Evolutionary conservation across 2,888 invertebrate species (phyloP).

Genomic region (Agrochola lota): DNA sequence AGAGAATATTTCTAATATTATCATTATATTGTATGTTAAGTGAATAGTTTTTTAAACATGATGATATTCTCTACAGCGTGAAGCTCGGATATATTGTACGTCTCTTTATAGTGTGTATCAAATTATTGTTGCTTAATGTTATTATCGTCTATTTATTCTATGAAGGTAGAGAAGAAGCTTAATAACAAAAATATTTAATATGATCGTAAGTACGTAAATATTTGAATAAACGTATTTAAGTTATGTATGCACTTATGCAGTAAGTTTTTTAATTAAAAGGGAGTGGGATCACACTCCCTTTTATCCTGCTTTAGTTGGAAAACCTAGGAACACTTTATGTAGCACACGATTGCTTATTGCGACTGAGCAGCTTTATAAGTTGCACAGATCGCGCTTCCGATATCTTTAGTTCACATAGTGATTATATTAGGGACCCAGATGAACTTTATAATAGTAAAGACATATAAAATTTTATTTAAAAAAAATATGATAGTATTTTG

Average conservation of each 20-base stretch:
- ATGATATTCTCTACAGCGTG: conserved; percentile 46
- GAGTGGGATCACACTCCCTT: no score
- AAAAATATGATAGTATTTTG: neutral
- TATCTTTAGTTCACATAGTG: conserved; percentile 34
- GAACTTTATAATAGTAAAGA: no score
- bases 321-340: conserved; percentile 1
- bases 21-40: conserved; percentile 16
- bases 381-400: conserved; percentile 16
- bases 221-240: conserved; percentile 16
- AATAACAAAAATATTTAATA: conserved; percentile 19
- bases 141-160: conserved; percentile 49
- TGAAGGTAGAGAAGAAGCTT: conserved; percentile 8
- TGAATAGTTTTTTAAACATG: conserved; percentile 9
- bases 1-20: conserved; percentile 30
- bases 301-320: neutral
- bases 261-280: conserved; percentile 7
- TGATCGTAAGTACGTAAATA: conserved; percentile 35
- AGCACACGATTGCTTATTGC: conserved; percentile 5
- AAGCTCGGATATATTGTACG: conserved; percentile 44
- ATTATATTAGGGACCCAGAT: neutral
- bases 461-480: neutral
- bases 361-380: conserved; percentile 51
- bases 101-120: conserved; percentile 25
- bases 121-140: conserved; percentile 46
- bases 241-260: conserved; percentile 8